Conservation (phyloP, 1,140 invertebrate genomes). For the Drosophila carrolli region DNA sequence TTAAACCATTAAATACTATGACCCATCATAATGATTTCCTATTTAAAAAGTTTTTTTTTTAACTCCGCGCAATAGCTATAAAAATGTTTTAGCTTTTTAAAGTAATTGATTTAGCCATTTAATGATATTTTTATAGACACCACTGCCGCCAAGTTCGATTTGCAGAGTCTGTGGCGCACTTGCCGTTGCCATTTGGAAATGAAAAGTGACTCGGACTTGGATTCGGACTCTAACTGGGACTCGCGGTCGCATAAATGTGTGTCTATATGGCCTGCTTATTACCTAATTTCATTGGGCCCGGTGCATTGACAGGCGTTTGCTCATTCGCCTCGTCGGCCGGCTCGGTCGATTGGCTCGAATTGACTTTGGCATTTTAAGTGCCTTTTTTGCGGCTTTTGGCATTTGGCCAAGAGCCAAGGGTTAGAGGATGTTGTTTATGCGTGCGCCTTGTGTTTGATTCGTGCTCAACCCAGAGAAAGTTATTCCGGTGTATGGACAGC, state of each 20-base stretch:
- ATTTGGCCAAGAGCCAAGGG: conserved; percentile 56
- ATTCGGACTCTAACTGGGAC: conserved; percentile 20
- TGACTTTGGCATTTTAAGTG: conserved; percentile 74
- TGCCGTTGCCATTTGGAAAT: conserved; percentile 80
- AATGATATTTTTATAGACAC: conserved; percentile 2
- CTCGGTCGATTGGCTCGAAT: conserved; percentile 43
- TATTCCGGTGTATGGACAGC: conserved; percentile 14
- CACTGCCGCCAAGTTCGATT: conserved; percentile 33
- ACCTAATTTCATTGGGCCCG: conserved; percentile 75
- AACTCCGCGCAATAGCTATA: no score
- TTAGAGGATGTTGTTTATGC: conserved; percentile 51
- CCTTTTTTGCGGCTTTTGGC: conserved; percentile 51
- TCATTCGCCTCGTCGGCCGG: conserved; percentile 23
- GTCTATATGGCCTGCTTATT: conserved; percentile 73
- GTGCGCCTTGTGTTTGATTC: conserved; percentile 28
- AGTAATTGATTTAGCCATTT: not conserved
- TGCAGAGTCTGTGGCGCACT: conserved; percentile 60
- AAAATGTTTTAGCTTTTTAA: not conserved
- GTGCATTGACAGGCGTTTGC: conserved; percentile 49
- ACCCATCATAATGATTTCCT: no score
- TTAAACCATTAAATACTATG: no score
- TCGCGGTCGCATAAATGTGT: conserved; percentile 38
- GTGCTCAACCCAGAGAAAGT: conserved; percentile 29
- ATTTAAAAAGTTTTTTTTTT: no score
- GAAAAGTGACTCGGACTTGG: conserved; percentile 71